Base-by-base conservation (phyloP, 2,113 vertebrate species). In the Lasiurus cinereus region DNA sequence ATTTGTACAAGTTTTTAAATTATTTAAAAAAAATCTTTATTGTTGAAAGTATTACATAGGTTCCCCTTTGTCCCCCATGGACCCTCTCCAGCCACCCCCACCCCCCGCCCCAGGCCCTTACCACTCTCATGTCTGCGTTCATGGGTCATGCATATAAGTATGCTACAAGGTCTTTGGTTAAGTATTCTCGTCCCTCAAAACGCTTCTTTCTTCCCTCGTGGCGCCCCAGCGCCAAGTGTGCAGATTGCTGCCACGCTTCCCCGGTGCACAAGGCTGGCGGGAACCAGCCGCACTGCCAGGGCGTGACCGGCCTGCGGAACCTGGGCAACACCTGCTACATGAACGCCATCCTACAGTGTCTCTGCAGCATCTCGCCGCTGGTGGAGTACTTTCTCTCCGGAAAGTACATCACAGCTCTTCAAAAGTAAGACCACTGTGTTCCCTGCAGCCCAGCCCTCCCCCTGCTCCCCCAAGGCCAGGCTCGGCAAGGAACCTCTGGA, bases 251-350 rank as follows among this genome's bases (percentile, higher is more conserved):
- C 6, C 79, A 82, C 5, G 11, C 24, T n/a, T 62, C 16, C 3
- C 64, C 92, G 11, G 67, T 11, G 36, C 88, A 29, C 0, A n/a
- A 97, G 2, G 6, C 10, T 0, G 54, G 77, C 5, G 91, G 74
- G 93, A 12, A 0, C 0, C 82, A 89, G 52, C 93, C 78, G 24
- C 93, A 22, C 6, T 3, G 31, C 2, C 93, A 96, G 3, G 98
- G 98, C 3, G 98, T 99, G 27, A 98, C 99, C 0, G 99, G 99
- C 70, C 98, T 99, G 78, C 95, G 97, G 8, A 99, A 99, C 92
- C 96, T 98, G 19, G 99, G 99, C 62, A 99, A 99, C 98, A 99
- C 99, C 0, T 99, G 99, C 98, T 99, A 99, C 97, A 97, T 99
- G 97, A 99, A 99, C 0, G 98, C 99, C 0, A 97, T 99, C 36